Base-by-base conservation (phyloP, 1,140 invertebrate species). In the Euschistus heros region DNA sequence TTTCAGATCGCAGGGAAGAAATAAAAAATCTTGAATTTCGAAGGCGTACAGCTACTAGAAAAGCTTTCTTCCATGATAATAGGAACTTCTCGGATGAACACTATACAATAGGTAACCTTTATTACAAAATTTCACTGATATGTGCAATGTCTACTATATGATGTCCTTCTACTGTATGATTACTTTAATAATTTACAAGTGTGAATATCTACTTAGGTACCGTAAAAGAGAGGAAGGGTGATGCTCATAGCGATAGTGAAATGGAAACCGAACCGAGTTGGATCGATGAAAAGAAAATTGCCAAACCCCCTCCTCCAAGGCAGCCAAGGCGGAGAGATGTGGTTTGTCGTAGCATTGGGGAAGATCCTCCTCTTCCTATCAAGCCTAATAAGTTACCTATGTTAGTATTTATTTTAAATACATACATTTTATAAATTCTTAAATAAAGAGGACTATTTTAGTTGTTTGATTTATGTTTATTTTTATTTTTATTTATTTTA, bases 191-290 rank as follows among this genome's bases (percentile, higher is more conserved):
- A 2, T 18, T n/a, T 47, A n/a, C 2, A 3, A n/a, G 15, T 47
- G n/a, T 18, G 33, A 10, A 37, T n/a, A 6, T 22, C 2, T 50
- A 1, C n/a, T 5, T 18, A 50, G 47, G 47, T 18, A 22, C 17
- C n/a, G 22, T 18, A 20, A 50, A 50, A 22, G 47, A 50, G n/a
- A 50, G 47, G 5, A 50, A 50, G 44, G 44, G 67, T 65, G 52
- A 46, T 17, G 59, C 59, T 27, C 80, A 75, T 54, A 80, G 80
- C 62, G 80, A 81, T 57, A 78, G 80, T 57, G 80, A 82, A 63
- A 75, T 74, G 18, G 79, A 81, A 26, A 50, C 47, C n/a, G 47
- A 50, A 22, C 47, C 47, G 4, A 50, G n/a, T 22, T 50, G 47
- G 47, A 50, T 20, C 5, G 47, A 50, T 18, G 20, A 20, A 14